Evolutionary conservation across 2,113 vertebrate species (phyloP), one percentile per base, ranked within the genome.

Genomic region (Aix galericulata): DNA sequence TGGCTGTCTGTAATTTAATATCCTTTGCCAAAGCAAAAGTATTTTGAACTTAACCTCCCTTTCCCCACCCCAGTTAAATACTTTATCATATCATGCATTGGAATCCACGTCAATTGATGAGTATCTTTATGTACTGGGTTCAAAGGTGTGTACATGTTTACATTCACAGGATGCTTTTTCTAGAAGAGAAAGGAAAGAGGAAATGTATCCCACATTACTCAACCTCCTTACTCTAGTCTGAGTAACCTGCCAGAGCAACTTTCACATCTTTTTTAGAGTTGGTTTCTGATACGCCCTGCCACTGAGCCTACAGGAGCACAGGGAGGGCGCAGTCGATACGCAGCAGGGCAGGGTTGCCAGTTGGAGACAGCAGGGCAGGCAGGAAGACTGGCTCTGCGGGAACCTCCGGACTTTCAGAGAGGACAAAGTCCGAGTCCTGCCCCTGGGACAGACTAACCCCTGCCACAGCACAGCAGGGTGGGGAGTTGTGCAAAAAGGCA

Each of bases 111-210:
- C 93, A 95, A 82, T 90, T 94, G 92, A 96, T 92, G 74, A 4
- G 4, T 94, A 96, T 94, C 92, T 96, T 78, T 71, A 73, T 81
- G 12, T 64, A 88, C 62, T 55, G 53, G 50, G 92, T 89, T 96
- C 96, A 96, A 96, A 97, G 96, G 95, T 94, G 92, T 93, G 94
- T 86, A 79, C 5, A 0, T 94, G 86, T 93, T 95, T 94, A 94
- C 91, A 94, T 94, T 93, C 68, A 62, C 40, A 89, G 53, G 68
- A 84, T 13, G 0, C 34, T 86, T 96, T 87, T 91, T 95, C 80
- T 82, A 48, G 71, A 90, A 82, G 86, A 42, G 83, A 81, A 91
- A 91, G 87, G 72, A 95, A 95, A 95, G 53, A 90, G 69, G 64
- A 96, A 96, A 89, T 93, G 79, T 80, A 68, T 72, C 17, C 53